A percentile compares a stretch with the other conserved stretches of the same genome.
phyloP scores from a whole-genome alignment of 2,888 invertebrate species.

The Amiota communis region DNA sequence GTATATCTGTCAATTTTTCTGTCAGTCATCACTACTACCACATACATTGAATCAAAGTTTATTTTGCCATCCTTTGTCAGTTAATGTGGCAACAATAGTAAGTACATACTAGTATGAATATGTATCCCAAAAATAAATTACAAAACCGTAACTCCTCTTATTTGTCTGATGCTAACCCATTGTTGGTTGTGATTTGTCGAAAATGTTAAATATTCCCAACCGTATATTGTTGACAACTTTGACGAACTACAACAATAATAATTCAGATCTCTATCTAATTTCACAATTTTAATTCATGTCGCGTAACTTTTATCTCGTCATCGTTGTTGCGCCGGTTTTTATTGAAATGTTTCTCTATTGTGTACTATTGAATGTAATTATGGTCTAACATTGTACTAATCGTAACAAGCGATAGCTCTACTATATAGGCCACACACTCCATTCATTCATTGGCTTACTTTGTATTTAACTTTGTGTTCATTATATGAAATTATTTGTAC shows the following conservation, averaged over 20 bases:
- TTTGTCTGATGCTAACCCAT: neutral
- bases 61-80: too few species aligned
- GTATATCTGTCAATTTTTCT: constrained; percentile 8
- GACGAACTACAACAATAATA: neutral
- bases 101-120: too few species aligned
- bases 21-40: neutral
- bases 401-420: too few species aligned
- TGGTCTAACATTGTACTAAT: constrained; percentile 52
- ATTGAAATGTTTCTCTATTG: constrained; percentile 34
- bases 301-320: constrained; percentile 1
- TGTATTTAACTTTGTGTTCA: neutral
- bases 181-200: neutral
- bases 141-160: neutral
- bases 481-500: neutral
- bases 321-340: constrained; percentile 40
- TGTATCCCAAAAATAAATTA: too few species aligned
- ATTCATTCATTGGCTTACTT: neutral
- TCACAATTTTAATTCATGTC: too few species aligned
- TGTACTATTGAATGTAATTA: constrained; percentile 64
- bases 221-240: neutral
- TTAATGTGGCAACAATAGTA: too few species aligned
- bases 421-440: constrained; percentile 9
- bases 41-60: too few species aligned
- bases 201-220: too few species aligned
- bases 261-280: neutral